Percentiles rank a stretch among this genome's conserved stretches.
Conservation (phyloP, 2,113 vertebrate genomes). For the Henicopernis longicauda region DNA sequence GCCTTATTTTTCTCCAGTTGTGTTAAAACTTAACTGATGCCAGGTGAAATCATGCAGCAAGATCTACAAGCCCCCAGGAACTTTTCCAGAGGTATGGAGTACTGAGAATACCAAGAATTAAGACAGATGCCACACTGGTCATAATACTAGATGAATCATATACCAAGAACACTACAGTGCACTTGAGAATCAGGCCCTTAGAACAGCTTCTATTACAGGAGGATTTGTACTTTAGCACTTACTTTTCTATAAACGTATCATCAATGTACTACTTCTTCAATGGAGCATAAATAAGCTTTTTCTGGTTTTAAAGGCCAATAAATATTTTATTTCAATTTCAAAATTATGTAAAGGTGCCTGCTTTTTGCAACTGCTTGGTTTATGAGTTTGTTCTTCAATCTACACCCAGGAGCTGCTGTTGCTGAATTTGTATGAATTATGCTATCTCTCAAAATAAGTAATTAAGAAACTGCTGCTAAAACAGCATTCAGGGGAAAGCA, state of each 20-base stretch:
- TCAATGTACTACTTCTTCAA: neutral
- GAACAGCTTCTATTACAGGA: neutral
- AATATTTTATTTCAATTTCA: neutral
- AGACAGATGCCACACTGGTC: fast-evolving
- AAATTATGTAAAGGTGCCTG: neutral
- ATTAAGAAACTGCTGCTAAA: neutral
- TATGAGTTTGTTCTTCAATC: neutral
- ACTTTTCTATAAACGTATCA: neutral
- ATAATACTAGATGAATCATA: neutral
- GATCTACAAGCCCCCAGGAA: neutral
- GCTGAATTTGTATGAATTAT: neutral
- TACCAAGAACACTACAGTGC: neutral
- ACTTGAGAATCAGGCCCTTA: neutral
- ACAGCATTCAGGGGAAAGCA: neutral
- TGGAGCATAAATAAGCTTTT: neutral
- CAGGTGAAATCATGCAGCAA: neutral
- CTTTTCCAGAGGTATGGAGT: neutral
- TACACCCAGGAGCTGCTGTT: neutral
- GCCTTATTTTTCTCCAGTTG: neutral
- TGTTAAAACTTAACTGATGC: neutral
- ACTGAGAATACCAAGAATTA: neutral
- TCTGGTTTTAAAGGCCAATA: neutral
- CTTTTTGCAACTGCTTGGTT: neutral
- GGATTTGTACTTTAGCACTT: neutral
- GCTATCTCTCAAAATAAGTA: neutral